Base-by-base conservation (phyloP, 2,888 invertebrate species). In the Amiota communis region DNA sequence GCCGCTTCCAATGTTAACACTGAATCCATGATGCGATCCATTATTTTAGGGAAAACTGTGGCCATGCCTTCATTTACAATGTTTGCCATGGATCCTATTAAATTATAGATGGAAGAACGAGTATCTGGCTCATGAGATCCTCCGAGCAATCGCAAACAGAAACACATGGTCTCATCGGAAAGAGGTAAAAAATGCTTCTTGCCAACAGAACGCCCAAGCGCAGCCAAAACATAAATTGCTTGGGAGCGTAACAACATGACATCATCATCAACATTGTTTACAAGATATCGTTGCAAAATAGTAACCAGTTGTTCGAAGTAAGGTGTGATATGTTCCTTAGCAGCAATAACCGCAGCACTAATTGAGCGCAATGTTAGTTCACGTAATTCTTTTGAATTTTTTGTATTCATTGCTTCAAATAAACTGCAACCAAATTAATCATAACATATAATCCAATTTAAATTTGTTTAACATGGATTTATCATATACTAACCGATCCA, bases 101-200 rank as follows among this genome's bases (percentile, higher is more conserved):
- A 88, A 17, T 93, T 92, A 86, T 94, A 95, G 78, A 94, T 91
- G 80, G 93, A 92, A 86, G 94, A 93, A 49, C 92, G 91, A 20
- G 95, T 91, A 86, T 95, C 95, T 2, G 95, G 95, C 89, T 96
- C 95, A 78, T 93, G 91, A 67, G 91, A 90, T 56, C 92, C 91
- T 8, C 85, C 78, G 47, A 95, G 87, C 67, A 95, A 90, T 77
- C 90, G 91, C 65, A 95, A 86, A 1, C 93, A 93, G 79, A 94
- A 91, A 74, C 92, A 91, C 77, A 95, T 91, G 64, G 94, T 93
- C 80, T 94, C 93, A 65, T 91, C 90, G 17, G 94, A 93, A 68
- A 95, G 88, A 0, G 94, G 93, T 78, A 92, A 90, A 81, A 95
- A 95, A 82, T 93, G 92, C 70, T 93, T 92, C 48, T 91, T 91